phyloP scores from a whole-genome alignment of 92 coral and sea anemone species.

The Parazoanthus darwini region DNA sequence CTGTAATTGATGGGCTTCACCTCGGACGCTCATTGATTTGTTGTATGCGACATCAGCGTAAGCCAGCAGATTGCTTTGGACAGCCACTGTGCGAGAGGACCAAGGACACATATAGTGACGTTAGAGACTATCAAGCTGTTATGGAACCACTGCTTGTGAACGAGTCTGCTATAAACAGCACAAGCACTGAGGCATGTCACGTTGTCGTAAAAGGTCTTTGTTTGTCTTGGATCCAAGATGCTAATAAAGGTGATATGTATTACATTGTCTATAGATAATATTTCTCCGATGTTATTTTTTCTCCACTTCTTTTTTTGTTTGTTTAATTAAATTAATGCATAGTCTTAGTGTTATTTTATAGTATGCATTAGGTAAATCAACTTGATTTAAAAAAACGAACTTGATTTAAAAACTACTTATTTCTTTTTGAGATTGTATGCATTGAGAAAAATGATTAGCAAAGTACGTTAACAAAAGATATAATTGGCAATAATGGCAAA shows the following conservation, averaged over 20 bases:
- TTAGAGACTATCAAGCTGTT: constrained; percentile 67
- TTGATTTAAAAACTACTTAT: no score
- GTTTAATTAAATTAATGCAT: no score
- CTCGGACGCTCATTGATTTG: constrained; percentile 58
- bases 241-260: background rate
- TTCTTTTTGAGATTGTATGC: no score
- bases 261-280: no score
- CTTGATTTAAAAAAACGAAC: no score
- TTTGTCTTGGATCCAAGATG: constrained; percentile 55
- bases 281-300: no score
- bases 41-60: constrained; percentile 78
- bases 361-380: no score
- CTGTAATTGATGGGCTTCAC: constrained; percentile 71
- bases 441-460: no score
- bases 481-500: constrained; percentile 4
- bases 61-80: constrained; percentile 68
- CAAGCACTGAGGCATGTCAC: constrained; percentile 43
- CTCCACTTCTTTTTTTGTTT: no score
- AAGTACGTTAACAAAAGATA: no score
- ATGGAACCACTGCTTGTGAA: constrained; percentile 77
- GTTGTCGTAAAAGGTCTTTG: constrained; percentile 51
- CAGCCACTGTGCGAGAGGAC: constrained; percentile 51
- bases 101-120: constrained; percentile 57
- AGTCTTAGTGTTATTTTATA: no score
- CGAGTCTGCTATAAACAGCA: constrained; percentile 76